These are phyloP conservation scores for Malaclemys terrapin DNA, from an alignment of 2,113 vertebrate species.

Conservation along the genomic window DNA sequence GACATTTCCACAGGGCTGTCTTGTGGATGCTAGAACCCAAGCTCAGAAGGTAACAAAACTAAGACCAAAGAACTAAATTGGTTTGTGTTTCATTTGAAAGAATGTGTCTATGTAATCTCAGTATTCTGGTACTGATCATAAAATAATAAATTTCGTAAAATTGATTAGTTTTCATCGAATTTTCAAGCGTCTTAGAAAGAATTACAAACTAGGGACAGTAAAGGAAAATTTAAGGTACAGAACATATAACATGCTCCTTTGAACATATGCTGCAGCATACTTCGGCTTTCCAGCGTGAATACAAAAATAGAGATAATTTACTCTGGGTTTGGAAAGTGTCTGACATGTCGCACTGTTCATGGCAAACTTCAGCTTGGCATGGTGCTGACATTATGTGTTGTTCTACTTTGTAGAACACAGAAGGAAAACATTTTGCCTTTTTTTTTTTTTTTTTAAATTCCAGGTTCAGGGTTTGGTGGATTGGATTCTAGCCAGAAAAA, in stretches of 20 bases:
- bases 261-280: background rate
- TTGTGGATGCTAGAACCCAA: background rate
- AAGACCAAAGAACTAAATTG: background rate
- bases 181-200: background rate
- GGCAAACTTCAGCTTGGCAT: slow-evolving; percentile 10
- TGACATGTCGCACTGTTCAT: background rate
- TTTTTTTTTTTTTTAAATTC: background rate
- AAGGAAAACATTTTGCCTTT: background rate
- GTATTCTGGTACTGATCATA: background rate
- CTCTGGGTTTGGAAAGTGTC: background rate
- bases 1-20: background rate
- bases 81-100: background rate
- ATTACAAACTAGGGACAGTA: background rate
- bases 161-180: background rate
- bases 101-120: background rate
- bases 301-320: background rate
- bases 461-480: background rate
- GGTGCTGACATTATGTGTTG: background rate
- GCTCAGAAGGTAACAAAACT: background rate
- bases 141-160: background rate
- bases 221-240: background rate
- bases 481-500: background rate
- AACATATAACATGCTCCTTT: background rate
- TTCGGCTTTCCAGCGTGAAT: background rate
- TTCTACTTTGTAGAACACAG: background rate